Conservation (phyloP, 2,797 vertebrate species). For the Tragopan temminckii region DNA sequence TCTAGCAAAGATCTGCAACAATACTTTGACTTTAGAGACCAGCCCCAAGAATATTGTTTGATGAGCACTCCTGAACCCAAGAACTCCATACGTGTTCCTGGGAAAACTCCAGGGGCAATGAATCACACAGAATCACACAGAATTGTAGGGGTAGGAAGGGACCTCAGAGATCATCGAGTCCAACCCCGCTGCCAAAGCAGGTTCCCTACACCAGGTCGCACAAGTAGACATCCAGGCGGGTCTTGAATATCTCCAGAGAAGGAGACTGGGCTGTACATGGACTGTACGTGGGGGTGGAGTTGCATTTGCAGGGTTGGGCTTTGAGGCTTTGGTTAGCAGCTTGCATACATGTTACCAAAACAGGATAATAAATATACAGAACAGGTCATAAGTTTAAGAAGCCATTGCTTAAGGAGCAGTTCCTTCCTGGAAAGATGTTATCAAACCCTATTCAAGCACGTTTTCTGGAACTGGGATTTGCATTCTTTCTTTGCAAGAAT, state of each 20-base stretch:
- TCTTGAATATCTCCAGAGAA: no score
- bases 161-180: no score
- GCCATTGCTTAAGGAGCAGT: conserved; percentile 19
- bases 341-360: background rate
- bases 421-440: conserved; percentile 56
- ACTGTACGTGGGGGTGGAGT: background rate
- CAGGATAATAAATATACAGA: background rate
- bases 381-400: conserved; percentile 16
- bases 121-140: no score
- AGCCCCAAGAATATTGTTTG: background rate
- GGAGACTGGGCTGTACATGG: accelerated
- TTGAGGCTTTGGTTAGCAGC: background rate
- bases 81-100: background rate
- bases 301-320: background rate
- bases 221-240: no score
- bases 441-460: conserved; percentile 10
- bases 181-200: no score
- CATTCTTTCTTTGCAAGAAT: conserved; percentile 19
- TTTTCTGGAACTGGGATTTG: conserved; percentile 7
- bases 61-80: background rate
- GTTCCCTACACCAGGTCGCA: no score
- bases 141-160: no score
- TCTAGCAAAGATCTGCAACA: background rate
- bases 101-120: accelerated
- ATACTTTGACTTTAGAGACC: background rate